Evolutionary conservation across 2,113 vertebrate species (phyloP).

Genomic region (Colaptes auratus): DNA sequence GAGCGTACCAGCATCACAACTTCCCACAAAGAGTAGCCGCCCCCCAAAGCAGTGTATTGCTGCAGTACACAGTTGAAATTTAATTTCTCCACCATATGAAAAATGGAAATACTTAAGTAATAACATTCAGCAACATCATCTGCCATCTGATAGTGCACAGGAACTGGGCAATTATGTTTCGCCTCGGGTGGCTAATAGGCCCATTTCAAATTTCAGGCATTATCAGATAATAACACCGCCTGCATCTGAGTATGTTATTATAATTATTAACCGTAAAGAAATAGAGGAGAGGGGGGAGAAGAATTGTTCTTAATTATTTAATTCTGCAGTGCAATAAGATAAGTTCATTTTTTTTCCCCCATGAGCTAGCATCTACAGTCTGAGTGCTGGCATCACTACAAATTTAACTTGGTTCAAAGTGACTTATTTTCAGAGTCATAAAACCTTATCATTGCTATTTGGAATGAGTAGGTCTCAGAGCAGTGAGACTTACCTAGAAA

Average conservation of each 20-base stretch:
- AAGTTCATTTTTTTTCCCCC: constrained; percentile 9
- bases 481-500: not conserved
- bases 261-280: constrained; percentile 68
- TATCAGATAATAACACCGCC: constrained; percentile 65
- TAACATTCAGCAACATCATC: constrained; percentile 55
- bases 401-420: not conserved
- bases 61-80: constrained; percentile 31
- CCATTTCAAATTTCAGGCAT: constrained; percentile 70
- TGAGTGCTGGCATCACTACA: not conserved
- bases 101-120: constrained; percentile 66
- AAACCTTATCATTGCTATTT: constrained; percentile 8
- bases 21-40: not conserved
- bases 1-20: not conserved
- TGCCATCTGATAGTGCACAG: constrained; percentile 64
- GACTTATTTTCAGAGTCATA: not conserved
- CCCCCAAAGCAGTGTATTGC: not conserved
- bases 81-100: constrained; percentile 48
- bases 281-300: not conserved
- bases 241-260: constrained; percentile 56
- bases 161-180: constrained; percentile 67
- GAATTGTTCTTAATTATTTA: constrained; percentile 62
- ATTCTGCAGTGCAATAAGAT: constrained; percentile 31
- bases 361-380: constrained; percentile 18
- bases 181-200: constrained; percentile 66
- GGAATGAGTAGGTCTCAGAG: not conserved